A percentile compares a stretch with the other conserved stretches of the same genome.
phyloP scores from a whole-genome alignment of 1,140 invertebrate genomes.

The Philaenus spumarius region DNA sequence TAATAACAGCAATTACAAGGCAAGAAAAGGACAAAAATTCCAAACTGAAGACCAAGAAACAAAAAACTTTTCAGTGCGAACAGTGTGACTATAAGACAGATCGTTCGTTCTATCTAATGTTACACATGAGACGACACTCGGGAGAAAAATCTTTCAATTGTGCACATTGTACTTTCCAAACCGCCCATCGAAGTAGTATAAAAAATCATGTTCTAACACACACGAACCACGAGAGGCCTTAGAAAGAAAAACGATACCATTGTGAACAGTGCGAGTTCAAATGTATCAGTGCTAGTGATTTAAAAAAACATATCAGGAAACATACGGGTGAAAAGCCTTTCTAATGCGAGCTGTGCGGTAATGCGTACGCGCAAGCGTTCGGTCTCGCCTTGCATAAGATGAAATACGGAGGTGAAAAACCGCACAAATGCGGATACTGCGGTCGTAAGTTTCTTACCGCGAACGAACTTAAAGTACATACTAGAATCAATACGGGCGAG shows the following conservation, averaged over 20 bases:
- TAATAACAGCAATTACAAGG: too few relatives aligned
- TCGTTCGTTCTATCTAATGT: too few relatives aligned
- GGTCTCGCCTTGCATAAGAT: neutral
- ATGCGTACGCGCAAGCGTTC: neutral
- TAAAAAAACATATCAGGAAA: neutral
- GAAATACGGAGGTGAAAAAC: neutral
- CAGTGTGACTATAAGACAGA: too few relatives aligned
- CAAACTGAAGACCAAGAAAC: too few relatives aligned
- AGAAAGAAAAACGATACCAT: neutral
- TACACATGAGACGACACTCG: too few relatives aligned
- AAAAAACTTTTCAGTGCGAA: too few relatives aligned
- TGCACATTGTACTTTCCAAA: neutral
- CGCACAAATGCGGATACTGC: neutral
- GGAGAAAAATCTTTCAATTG: neutral
- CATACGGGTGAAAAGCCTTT: neutral
- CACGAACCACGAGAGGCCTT: too few relatives aligned
- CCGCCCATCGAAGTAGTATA: neutral
- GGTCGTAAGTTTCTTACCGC: neutral
- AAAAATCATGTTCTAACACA: neutral
- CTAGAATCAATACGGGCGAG: neutral
- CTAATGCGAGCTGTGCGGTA: neutral
- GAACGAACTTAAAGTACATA: neutral
- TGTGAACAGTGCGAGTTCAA: neutral
- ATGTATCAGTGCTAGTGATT: neutral
- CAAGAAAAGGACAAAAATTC: too few relatives aligned